These are phyloP conservation scores for Desmodus rotundus DNA, from an alignment of 2,113 vertebrate genomes.

Conservation along the genomic window DNA sequence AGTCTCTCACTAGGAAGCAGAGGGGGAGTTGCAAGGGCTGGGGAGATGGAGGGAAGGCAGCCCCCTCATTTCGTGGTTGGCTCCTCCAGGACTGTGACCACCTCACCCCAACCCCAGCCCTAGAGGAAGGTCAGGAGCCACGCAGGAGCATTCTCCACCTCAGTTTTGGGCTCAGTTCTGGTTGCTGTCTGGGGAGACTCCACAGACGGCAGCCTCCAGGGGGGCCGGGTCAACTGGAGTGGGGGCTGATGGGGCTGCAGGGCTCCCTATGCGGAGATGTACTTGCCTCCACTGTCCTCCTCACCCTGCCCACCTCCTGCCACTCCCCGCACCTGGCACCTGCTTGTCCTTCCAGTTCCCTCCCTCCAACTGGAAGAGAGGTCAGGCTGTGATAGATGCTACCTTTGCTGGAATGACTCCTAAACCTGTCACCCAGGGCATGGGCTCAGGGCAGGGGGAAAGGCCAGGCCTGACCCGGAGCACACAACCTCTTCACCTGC, in stretches of 20 bases:
- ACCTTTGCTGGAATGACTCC: neutral
- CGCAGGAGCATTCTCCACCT: neutral
- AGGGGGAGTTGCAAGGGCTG: neutral
- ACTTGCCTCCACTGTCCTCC: neutral
- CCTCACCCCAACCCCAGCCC: neutral
- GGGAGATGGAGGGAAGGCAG: neutral
- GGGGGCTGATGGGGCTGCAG: accelerated
- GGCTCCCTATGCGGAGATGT: neutral
- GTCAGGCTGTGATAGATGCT: neutral
- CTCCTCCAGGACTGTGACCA: neutral
- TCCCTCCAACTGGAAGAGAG: neutral
- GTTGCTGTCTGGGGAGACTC: neutral
- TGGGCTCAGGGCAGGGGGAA: neutral
- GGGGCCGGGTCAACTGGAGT: no score
- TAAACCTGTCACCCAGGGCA: neutral
- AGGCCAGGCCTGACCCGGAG: neutral
- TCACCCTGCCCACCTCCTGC: neutral
- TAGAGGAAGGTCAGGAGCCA: neutral
- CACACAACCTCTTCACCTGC: neutral
- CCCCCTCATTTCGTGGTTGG: neutral
- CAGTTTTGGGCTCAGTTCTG: neutral
- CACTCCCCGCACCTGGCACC: neutral
- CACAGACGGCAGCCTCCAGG: neutral
- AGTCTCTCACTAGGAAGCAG: neutral
- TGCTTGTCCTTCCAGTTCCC: neutral